Evolutionary conservation across 2,797 vertebrate genomes (phyloP).

Genomic region (Tiaroga cobitis): DNA sequence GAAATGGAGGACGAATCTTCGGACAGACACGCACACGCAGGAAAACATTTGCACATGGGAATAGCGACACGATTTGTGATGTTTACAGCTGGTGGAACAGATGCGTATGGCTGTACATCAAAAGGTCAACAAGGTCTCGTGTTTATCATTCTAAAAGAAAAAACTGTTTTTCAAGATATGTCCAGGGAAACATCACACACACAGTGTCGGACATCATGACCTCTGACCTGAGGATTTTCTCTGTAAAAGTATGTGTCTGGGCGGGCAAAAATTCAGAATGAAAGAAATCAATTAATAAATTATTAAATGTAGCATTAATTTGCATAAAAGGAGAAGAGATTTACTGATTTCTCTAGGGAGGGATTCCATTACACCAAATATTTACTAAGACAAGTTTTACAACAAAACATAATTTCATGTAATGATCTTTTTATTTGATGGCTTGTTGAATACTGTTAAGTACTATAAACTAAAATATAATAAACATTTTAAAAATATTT

Average conservation of each 20-base stretch:
- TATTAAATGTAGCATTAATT: neutral
- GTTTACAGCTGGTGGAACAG: neutral
- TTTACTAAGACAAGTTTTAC: neutral
- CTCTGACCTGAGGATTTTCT: neutral
- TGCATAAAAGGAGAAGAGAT: neutral
- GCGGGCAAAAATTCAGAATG: neutral
- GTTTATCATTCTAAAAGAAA: neutral
- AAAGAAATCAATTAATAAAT: neutral
- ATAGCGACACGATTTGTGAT: neutral
- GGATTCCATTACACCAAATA: neutral
- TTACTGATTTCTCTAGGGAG: neutral
- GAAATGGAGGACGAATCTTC: conserved; percentile 37
- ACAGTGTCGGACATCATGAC: neutral
- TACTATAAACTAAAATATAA: no score
- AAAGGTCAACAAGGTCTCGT: neutral
- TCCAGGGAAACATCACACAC: neutral
- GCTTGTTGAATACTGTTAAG: neutral
- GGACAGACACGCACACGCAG: conserved; percentile 1
- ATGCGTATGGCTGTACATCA: neutral
- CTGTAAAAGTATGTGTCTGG: neutral
- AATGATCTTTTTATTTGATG: neutral
- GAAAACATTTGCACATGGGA: conserved; percentile 32
- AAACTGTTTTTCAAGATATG: neutral
- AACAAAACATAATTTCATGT: neutral
- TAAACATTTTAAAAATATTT: no score